A percentile compares a stretch with the other conserved stretches of the same genome.
These are phyloP conservation scores for Centropus unirufus DNA, from an alignment of 2,113 vertebrate genomes.

Conservation along the genomic window DNA sequence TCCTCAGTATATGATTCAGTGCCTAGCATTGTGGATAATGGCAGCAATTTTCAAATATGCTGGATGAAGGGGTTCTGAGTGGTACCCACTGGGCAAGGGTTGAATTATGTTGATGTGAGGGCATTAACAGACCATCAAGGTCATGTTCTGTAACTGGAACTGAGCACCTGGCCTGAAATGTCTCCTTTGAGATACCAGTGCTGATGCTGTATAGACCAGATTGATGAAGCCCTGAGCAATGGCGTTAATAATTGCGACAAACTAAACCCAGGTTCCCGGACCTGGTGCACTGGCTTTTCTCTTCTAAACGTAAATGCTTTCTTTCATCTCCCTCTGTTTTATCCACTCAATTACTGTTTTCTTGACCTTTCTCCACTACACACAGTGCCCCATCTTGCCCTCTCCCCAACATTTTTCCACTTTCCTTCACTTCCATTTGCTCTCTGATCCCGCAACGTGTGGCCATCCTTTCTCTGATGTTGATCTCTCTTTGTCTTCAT, in stretches of 20 bases:
- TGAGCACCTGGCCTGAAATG: neutral
- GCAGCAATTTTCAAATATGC: neutral
- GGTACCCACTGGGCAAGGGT: neutral
- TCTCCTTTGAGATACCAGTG: neutral
- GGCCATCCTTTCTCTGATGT: neutral
- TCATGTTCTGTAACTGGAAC: neutral
- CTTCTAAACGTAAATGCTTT: neutral
- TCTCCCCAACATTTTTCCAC: neutral
- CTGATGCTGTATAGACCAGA: neutral
- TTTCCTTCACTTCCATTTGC: neutral
- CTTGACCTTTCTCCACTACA: neutral
- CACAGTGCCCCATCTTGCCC: neutral
- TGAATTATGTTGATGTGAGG: neutral
- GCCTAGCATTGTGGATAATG: neutral
- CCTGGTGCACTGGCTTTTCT: neutral
- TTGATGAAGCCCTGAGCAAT: neutral
- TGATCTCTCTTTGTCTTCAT: neutral
- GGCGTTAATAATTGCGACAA: neutral
- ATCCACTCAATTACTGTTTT: neutral
- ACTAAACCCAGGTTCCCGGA: neutral
- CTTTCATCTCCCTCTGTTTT: neutral
- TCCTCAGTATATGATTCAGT: neutral
- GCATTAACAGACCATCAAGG: neutral
- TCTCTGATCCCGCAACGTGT: fast-evolving
- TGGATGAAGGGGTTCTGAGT: neutral